A percentile compares a stretch with the other conserved stretches of the same genome.
These are phyloP conservation scores for Mus caroli DNA, from an alignment of 2,797 vertebrate genomes.

Conservation along the genomic window DNA sequence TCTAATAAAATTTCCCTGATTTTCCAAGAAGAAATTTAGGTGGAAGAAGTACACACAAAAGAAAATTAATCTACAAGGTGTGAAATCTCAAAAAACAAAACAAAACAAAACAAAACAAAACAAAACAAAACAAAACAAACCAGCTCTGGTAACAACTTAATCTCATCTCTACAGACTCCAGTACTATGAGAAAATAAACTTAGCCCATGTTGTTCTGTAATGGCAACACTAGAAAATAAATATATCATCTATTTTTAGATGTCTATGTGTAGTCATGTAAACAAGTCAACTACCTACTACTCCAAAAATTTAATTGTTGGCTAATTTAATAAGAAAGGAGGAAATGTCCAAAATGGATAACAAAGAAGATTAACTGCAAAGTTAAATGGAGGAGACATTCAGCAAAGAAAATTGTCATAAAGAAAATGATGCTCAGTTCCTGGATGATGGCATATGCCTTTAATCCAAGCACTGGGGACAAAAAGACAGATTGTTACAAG, in stretches of 20 bases:
- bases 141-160: background rate
- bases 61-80: background rate
- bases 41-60: background rate
- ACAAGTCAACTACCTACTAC: background rate
- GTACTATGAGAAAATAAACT: background rate
- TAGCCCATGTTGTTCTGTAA: background rate
- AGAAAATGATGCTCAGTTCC: background rate
- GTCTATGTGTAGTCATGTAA: background rate
- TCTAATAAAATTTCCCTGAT: background rate
- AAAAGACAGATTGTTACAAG: too few species aligned
- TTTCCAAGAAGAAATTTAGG: background rate
- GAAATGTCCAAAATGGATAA: background rate
- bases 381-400: background rate
- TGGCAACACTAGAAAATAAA: background rate
- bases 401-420: background rate
- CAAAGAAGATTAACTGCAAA: conserved; percentile 18
- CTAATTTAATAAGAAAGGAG: conserved; percentile 47
- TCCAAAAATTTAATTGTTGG: background rate
- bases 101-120: too few species aligned
- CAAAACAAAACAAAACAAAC: too few species aligned
- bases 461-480: background rate
- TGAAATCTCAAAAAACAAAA: background rate
- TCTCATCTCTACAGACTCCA: background rate
- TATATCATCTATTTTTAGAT: background rate
- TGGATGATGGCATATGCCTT: background rate